Evolutionary conservation across 1,140 invertebrate genomes (phyloP).

Genomic region (Muscidifurax raptorellus): DNA sequence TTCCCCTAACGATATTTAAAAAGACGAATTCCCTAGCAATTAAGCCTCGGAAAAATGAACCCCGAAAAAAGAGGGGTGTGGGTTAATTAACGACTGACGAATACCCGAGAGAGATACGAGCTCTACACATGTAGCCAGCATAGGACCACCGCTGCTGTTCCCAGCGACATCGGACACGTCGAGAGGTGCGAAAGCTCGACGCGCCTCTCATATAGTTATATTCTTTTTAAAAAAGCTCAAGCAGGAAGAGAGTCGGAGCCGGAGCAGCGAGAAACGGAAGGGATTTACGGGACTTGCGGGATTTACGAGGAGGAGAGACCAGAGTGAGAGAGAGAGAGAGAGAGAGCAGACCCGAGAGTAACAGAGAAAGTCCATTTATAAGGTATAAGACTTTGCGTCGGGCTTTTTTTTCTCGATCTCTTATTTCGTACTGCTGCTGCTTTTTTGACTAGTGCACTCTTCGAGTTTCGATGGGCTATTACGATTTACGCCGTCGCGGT

Average conservation of each 20-base stretch:
- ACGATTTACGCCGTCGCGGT: slow-evolving; percentile 17
- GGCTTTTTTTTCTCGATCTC: background rate
- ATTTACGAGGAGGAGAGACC: slow-evolving; percentile 50
- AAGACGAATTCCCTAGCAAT: slow-evolving; percentile 47
- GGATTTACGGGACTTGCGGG: slow-evolving; percentile 52
- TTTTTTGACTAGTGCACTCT: background rate
- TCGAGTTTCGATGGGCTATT: slow-evolving; percentile 14
- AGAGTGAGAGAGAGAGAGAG: background rate
- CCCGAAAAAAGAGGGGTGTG: background rate
- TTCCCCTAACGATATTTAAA: slow-evolving; percentile 35
- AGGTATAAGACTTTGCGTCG: slow-evolving; percentile 40
- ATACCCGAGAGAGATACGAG: slow-evolving; percentile 3
- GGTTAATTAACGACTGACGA: slow-evolving; percentile 45
- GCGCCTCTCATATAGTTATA: background rate
- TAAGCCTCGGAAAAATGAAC: slow-evolving; percentile 37
- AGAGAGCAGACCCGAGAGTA: background rate
- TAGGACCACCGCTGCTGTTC: background rate
- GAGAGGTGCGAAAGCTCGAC: background rate
- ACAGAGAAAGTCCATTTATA: slow-evolving; percentile 56
- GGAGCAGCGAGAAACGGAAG: slow-evolving; percentile 43
- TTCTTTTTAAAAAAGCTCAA: slow-evolving; percentile 16
- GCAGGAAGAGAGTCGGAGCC: background rate
- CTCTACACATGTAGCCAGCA: no score
- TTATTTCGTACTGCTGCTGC: background rate
- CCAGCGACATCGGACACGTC: slow-evolving; percentile 7